Percentiles rank a stretch among this genome's conserved stretches.
Evolutionary conservation across 2,888 invertebrate species (phyloP).

Genomic region (Gonocerus acuteangulatus): DNA sequence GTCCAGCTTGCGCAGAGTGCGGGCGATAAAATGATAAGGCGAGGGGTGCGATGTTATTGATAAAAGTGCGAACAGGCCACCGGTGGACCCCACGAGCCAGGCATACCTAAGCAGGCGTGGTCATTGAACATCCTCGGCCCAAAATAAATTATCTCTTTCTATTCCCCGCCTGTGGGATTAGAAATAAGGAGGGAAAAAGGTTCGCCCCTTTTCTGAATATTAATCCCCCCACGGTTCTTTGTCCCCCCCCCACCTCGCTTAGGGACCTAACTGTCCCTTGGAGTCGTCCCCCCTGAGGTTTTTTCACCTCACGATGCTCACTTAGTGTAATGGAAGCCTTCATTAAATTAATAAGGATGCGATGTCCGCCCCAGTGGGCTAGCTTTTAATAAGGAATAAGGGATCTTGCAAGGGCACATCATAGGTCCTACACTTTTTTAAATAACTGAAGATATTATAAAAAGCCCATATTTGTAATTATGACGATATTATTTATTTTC

Average conservation of each 20-base stretch:
- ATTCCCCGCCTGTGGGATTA: background rate
- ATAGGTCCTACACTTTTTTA: too few species aligned
- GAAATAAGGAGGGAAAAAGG: background rate
- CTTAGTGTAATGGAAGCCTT: too few species aligned
- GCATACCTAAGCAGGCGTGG: constrained; percentile 37
- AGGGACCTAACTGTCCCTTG: background rate
- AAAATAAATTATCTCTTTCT: background rate
- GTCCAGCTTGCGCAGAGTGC: too few species aligned
- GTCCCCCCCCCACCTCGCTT: background rate
- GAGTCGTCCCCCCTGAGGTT: too few species aligned
- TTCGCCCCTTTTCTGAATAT: background rate
- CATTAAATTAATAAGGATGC: too few species aligned
- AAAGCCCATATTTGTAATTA: too few species aligned
- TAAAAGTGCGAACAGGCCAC: constrained; percentile 35
- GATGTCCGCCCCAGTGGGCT: too few species aligned
- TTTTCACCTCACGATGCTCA: too few species aligned
- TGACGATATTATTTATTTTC: too few species aligned
- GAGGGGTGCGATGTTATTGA: constrained; percentile 35
- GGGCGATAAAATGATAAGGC: background rate
- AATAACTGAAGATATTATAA: too few species aligned
- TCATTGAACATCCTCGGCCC: constrained; percentile 34
- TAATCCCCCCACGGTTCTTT: background rate
- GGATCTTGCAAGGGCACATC: too few species aligned
- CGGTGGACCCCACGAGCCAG: constrained; percentile 36
- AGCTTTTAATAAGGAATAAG: too few species aligned